Base-by-base conservation (phyloP, 2,113 vertebrate genomes). In the Pyrgilauda ruficollis region DNA sequence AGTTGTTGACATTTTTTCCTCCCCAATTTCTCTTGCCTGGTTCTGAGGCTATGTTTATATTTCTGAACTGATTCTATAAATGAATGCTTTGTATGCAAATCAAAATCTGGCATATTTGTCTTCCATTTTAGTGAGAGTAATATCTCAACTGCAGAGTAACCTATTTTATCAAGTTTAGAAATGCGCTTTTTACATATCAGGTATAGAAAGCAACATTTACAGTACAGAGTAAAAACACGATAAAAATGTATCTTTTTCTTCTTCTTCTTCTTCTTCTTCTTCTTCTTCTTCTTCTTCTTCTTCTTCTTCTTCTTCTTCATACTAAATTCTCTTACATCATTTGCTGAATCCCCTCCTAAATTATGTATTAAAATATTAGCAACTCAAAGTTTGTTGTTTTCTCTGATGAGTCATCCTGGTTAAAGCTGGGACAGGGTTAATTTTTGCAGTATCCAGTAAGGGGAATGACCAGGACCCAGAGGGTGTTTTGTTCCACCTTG, bases 321-420 rank as follows among this genome's bases (percentile, higher is more conserved):
- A 7, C 5, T 41, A 50, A 49, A 52, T 80, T 73, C 1, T 50
- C 37, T n/a, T 64, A 37, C 18, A 33, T 31, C 0, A 37, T 56
- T 66, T 87, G 4, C n/a, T 62, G 19, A 61, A 70, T 41, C 3
- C 3, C 12, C 3, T 66, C 15, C 5, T n/a, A 37, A 88, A 44
- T 1, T 12, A 26, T 11, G 1, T 30, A 37, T 23, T 67, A 80
- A 69, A 86, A 44, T 46, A 33, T 27, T 26, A 79, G 9, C 10
- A 56, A 20, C 12, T 72, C 14, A 37, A 63, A 67, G 28, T 56
- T 39, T 5, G 2, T 4, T 11, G 12, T 68, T 76, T 74, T 67
- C 58, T 63, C 22, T 59, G 6, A 5, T 1, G 2, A 75, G 10
- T 30, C 0, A 0, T 69, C n/a, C n/a, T 47, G 24, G 6, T 55